Base-by-base conservation (phyloP, 2,888 invertebrate genomes). In the Thymelicus acteon region DNA sequence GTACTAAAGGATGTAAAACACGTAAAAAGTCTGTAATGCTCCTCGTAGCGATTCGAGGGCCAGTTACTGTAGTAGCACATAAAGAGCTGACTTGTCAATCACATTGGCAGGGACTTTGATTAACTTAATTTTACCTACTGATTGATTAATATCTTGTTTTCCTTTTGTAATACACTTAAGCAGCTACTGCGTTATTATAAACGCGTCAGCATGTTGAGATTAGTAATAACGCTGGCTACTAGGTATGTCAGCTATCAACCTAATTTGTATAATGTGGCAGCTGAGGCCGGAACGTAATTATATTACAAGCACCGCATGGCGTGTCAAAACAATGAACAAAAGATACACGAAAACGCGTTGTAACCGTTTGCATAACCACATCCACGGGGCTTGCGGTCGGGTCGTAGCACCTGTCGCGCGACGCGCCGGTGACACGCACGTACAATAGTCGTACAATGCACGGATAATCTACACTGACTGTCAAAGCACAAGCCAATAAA, bases 271-370 rank as follows among this genome's bases (percentile, higher is more conserved):
- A 58, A 67, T 47, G 24, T 60, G 39, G 39, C 52, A 31, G 8
- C 39, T 47, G 8, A 13, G 8, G 48, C 40, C 49, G 39, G 60
- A 66, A 69, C 10, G 57, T 58, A 69, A 63, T 58, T 63, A 63
- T 58, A 57, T 62, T 57, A 58, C 62, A 63, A 52, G 47, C 47
- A 65, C 31, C 31, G 31, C 63, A 49, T 60, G 54, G 31, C 48
- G 19, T 68, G 68, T 68, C 72, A 72, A 68, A 68, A 72, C 68
- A 72, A 72, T 61, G 72, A 68, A 68, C 72, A 64, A 72, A 67
- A 64, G 67, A 64, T 15, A 68, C 60, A 72, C 60, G 64, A 67
- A 68, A 65, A 58, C 54, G 58, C 62, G 62, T 60, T 60, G 60
- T 60, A 60, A 52, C 58, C 15, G 65, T 69, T 69, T 69, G 68